phyloP scores from a whole-genome alignment of 2,888 invertebrate genomes.

The Dilophus febrilis region DNA sequence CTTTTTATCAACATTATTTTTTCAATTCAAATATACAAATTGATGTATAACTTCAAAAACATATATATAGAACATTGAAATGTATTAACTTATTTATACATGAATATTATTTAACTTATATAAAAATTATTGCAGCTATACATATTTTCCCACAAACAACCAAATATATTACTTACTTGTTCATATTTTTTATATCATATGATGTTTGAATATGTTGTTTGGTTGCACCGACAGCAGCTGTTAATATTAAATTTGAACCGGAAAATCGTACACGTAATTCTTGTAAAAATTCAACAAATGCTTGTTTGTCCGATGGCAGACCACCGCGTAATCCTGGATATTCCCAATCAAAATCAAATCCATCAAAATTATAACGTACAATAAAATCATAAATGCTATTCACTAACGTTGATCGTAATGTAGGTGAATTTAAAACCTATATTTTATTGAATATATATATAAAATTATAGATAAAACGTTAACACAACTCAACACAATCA shows the following conservation, averaged over 20 bases:
- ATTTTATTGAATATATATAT: no score
- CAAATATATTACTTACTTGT: neutral
- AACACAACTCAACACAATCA: no score
- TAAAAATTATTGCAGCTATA: no score
- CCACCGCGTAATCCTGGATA: slow-evolving; percentile 37
- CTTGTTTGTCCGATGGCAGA: slow-evolving; percentile 17
- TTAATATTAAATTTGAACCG: slow-evolving; percentile 24
- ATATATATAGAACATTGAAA: no score
- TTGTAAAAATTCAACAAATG: slow-evolving; percentile 11
- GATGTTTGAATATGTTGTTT: slow-evolving; percentile 27
- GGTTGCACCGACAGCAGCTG: slow-evolving; percentile 36
- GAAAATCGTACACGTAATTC: slow-evolving; percentile 24
- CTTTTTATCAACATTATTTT: no score
- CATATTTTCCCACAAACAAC: no score
- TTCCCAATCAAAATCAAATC: slow-evolving; percentile 46
- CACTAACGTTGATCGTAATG: slow-evolving; percentile 25
- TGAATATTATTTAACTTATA: no score
- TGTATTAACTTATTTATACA: no score
- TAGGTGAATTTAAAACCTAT: no score
- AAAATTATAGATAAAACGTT: no score
- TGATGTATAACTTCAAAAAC: no score
- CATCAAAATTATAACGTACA: slow-evolving; percentile 36
- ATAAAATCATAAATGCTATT: slow-evolving; percentile 33
- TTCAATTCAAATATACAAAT: no score
- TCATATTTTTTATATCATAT: slow-evolving; percentile 33